These are phyloP conservation scores for Hiodon alosoides DNA, from an alignment of 2,113 vertebrate species.

Conservation along the genomic window DNA sequence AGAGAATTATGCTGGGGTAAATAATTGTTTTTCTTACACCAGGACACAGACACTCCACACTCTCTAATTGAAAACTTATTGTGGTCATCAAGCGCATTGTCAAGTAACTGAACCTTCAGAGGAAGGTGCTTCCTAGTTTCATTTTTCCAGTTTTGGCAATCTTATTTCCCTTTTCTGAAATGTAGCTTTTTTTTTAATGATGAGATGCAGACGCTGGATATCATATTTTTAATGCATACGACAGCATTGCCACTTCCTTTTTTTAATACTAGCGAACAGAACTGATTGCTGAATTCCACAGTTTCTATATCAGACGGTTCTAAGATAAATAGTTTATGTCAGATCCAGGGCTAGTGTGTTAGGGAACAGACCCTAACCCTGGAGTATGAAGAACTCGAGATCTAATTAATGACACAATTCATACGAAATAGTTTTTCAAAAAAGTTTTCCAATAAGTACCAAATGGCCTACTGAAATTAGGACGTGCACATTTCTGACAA, in stretches of 20 bases:
- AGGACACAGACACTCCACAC: not conserved
- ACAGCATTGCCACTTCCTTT: not conserved
- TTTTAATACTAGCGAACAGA: no score
- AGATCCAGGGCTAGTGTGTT: no score
- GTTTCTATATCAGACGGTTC: no score
- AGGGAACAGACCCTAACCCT: no score
- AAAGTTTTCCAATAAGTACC: no score
- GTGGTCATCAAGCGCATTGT: not conserved
- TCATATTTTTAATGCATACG: not conserved
- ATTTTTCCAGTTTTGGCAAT: not conserved
- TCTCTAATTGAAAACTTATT: not conserved
- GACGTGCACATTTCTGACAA: no score
- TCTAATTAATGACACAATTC: no score
- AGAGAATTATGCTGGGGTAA: constrained; percentile 4
- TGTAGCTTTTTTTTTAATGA: not conserved
- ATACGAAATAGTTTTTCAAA: no score
- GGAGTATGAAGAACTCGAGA: no score
- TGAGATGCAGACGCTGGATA: not conserved
- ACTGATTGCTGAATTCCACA: no score
- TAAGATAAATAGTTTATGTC: no score
- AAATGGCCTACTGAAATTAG: no score
- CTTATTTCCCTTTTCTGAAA: not conserved
- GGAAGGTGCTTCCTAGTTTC: not conserved
- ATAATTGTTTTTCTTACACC: not conserved
- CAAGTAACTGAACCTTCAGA: not conserved